Evolutionary conservation across 2,113 vertebrate species (phyloP).

Genomic region (Crocuta crocuta): DNA sequence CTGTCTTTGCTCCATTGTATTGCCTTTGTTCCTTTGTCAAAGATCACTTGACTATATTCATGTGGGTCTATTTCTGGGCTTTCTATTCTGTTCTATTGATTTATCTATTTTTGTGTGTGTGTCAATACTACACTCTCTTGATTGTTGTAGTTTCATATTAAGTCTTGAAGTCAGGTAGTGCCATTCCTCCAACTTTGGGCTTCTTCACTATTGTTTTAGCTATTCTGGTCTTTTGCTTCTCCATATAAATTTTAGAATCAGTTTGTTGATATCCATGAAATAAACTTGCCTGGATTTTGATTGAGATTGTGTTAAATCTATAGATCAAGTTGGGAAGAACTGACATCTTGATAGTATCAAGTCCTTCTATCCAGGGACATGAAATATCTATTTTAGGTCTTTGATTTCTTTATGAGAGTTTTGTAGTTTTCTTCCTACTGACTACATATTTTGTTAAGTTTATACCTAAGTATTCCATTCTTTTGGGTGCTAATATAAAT

Average conservation of each 20-base stretch:
- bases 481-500: not conserved
- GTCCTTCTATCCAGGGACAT: too few species aligned
- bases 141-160: not conserved
- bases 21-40: not conserved
- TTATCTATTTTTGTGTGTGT: too few species aligned
- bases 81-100: not conserved
- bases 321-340: too few species aligned
- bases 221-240: not conserved
- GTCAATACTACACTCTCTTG: not conserved
- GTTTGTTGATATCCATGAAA: not conserved
- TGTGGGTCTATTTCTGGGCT: not conserved
- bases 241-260: not conserved
- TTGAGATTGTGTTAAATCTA: too few species aligned
- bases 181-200: not conserved
- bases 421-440: too few species aligned
- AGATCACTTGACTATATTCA: not conserved
- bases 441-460: too few species aligned
- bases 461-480: not conserved
- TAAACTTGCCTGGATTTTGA: not conserved
- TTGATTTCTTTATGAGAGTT: too few species aligned
- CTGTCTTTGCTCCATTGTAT: not conserved
- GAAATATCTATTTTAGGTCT: too few species aligned
- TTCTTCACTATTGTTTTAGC: not conserved
- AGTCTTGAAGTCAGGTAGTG: not conserved
- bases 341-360: too few species aligned